Percentiles rank a stretch among this genome's conserved stretches.
These are phyloP conservation scores for Chiridota heheva DNA, from an alignment of 35 echinoderm and acorn worm species.

Conservation along the genomic window DNA sequence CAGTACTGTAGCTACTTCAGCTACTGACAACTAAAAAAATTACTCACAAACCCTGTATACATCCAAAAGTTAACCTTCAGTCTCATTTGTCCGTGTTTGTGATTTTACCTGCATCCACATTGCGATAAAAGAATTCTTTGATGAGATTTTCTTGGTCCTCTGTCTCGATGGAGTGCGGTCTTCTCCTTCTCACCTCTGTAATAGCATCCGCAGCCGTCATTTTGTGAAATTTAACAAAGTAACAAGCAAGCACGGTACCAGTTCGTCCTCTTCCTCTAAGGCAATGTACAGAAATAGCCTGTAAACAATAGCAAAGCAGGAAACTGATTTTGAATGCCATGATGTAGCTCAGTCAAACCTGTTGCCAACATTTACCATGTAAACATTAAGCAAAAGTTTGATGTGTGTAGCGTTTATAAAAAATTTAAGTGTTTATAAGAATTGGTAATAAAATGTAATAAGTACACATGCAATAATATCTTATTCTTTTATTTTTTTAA, in stretches of 20 bases:
- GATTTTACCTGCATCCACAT: too few species aligned
- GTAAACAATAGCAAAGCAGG: not conserved
- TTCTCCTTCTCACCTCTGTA: conserved; percentile 36
- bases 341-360: not conserved
- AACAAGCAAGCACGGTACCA: conserved; percentile 86
- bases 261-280: conserved; percentile 70
- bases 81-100: too few species aligned
- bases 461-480: too few species aligned
- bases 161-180: conserved; percentile 81
- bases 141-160: conserved; percentile 64
- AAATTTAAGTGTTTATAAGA: not conserved
- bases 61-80: too few species aligned
- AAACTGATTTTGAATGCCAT: not conserved
- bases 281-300: conserved; percentile 91
- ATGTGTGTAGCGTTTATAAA: not conserved
- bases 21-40: too few species aligned
- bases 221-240: conserved; percentile 65
- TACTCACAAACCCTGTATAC: too few species aligned
- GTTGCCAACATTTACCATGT: not conserved
- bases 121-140: conserved; percentile 25
- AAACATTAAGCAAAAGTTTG: not conserved
- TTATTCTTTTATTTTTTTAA: too few species aligned
- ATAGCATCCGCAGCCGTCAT: conserved; percentile 73
- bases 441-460: too few species aligned
- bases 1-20: too few species aligned